A percentile compares a stretch with the other conserved stretches of the same genome.
phyloP scores from a whole-genome alignment of 2,888 invertebrate genomes.

The Netelia melanura region DNA sequence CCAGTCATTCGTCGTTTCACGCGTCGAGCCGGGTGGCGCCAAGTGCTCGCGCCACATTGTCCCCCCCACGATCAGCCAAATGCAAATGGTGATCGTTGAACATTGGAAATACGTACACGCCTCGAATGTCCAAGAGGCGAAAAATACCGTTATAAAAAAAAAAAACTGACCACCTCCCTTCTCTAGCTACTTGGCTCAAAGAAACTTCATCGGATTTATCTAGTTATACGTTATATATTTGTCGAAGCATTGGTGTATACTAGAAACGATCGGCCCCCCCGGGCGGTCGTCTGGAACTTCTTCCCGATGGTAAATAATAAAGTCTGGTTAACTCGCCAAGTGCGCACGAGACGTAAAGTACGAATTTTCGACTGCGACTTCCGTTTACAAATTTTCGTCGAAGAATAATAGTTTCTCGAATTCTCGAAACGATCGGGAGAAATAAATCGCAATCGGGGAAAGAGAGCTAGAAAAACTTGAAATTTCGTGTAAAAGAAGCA shows the following conservation, averaged over 20 bases:
- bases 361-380: background rate
- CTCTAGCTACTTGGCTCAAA: background rate
- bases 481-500: background rate
- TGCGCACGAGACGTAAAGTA: background rate
- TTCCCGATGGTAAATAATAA: slow-evolving; percentile 9
- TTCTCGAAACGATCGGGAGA: background rate
- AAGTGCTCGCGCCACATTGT: slow-evolving; percentile 14
- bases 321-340: slow-evolving; percentile 17
- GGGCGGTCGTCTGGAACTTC: slow-evolving; percentile 25
- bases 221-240: background rate
- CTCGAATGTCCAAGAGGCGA: background rate
- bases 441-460: slow-evolving; percentile 1
- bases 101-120: background rate
- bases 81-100: background rate
- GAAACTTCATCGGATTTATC: background rate
- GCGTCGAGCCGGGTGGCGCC: slow-evolving; percentile 40
- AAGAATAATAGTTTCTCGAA: background rate
- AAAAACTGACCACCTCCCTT: background rate
- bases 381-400: slow-evolving; percentile 2
- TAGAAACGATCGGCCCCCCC: background rate
- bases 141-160: background rate
- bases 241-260: background rate
- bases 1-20: background rate
- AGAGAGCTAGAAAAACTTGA: background rate
- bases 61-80: background rate